These are phyloP conservation scores for Lysandra coridon DNA, from an alignment of 2,888 invertebrate genomes.

Conservation along the genomic window DNA sequence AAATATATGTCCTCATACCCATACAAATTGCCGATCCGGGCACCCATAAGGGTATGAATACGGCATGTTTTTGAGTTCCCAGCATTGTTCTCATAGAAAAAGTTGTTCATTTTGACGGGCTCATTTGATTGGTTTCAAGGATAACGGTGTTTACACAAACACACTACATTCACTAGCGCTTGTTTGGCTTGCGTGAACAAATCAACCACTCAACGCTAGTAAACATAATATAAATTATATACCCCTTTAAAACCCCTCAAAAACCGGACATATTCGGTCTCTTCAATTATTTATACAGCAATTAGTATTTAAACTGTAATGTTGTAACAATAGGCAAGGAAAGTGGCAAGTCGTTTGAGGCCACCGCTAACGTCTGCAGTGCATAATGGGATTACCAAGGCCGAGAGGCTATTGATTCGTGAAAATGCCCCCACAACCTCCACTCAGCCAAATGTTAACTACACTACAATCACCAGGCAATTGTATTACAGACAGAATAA, in stretches of 20 bases:
- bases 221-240: neutral
- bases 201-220: neutral
- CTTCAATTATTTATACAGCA: neutral
- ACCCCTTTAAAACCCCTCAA: neutral
- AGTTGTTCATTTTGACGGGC: too few species aligned
- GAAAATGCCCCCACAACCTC: constrained; percentile 38
- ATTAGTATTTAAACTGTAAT: neutral
- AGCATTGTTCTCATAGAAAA: too few species aligned
- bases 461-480: neutral
- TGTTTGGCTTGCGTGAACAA: too few species aligned
- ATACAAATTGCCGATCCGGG: too few species aligned
- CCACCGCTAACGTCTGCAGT: constrained; percentile 41
- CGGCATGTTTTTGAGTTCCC: too few species aligned
- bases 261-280: neutral
- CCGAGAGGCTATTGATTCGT: constrained; percentile 43
- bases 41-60: too few species aligned
- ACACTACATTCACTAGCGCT: too few species aligned
- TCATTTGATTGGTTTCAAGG: too few species aligned
- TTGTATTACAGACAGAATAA: neutral
- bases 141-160: too few species aligned
- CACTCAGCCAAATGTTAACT: neutral
- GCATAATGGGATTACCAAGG: constrained; percentile 44
- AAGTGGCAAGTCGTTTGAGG: constrained; percentile 39
- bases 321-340: constrained; percentile 25
- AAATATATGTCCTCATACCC: too few species aligned